These are phyloP conservation scores for Psettodes erumei DNA, from an alignment of 2,113 vertebrate species.

Conservation along the genomic window DNA sequence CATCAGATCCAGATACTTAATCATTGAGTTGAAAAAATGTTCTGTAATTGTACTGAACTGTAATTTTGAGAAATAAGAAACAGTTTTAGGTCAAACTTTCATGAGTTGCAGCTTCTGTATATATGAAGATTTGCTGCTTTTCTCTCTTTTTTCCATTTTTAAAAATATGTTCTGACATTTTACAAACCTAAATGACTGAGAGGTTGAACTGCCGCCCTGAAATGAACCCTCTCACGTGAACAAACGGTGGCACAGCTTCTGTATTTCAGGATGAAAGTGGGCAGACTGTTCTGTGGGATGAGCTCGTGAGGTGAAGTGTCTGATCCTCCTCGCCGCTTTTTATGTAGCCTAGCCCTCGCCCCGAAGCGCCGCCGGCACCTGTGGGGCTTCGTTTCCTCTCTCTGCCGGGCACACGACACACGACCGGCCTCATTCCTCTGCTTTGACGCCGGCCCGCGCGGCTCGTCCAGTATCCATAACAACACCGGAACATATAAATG, in stretches of 20 bases:
- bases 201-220: not conserved
- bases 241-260: not conserved
- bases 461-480: slow-evolving; percentile 74
- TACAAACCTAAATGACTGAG: not conserved
- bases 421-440: slow-evolving; percentile 66
- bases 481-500: slow-evolving; percentile 70
- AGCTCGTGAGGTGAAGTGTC: slow-evolving; percentile 31
- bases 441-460: slow-evolving; percentile 59
- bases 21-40: not conserved
- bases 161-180: too few relatives aligned
- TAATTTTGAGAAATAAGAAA: not conserved
- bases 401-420: slow-evolving; percentile 1
- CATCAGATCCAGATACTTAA: not conserved
- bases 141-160: not conserved
- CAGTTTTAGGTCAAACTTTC: not conserved
- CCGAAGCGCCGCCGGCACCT: not conserved
- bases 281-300: slow-evolving; percentile 6
- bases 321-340: slow-evolving; percentile 49
- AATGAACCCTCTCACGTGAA: not conserved
- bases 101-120: not conserved
- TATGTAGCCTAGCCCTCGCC: slow-evolving; percentile 55
- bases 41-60: too few relatives aligned
- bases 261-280: slow-evolving; percentile 42
- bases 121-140: not conserved
- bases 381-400: slow-evolving; percentile 47